Base-by-base conservation (phyloP, 2,113 vertebrate genomes). In the Elachura formosa region DNA sequence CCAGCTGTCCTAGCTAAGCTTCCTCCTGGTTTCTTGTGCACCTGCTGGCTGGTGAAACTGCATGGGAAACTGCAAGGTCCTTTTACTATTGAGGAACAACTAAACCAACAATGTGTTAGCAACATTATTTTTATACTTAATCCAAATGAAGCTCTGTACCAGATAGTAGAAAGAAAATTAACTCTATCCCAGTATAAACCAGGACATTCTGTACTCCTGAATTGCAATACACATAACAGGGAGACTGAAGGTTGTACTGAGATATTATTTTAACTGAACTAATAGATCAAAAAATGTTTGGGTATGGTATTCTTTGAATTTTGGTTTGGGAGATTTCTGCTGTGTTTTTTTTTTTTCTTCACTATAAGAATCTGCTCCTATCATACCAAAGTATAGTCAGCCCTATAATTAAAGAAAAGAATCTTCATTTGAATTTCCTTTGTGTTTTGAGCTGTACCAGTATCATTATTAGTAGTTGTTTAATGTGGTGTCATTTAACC, bases 301-400 rank as follows among this genome's bases (percentile, higher is more conserved):
- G 8, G 22, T 43, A 19, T n/a, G 14, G 8, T 0, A 0, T 14
- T 64, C 28, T 48, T 55, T 25, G 28, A 40, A 49, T 77, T 55
- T 72, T 45, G 17, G 3, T 72, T 63, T 55, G 17, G 11, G 28
- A 18, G 5, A 13, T 24, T 41, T 61, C 69, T 78, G 8, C 4
- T 29, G 10, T 10, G 1, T 0, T 18, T 51, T 46, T 25, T 26
- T 24, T 10, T 14, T n/a, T 38, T 58, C 6, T 4, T 3, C 10
- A 73, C 15, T 3, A 25, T 5, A 51, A 49, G 14, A 34, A 40
- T 29, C 12, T 75, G 4, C 8, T 58, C 10, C 5, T 79, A 12
- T 26, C 6, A 46, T 10, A 69, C 1, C 1, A 21, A 78, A 74
- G 3, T 34, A 41, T 11, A 43, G 5, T 10, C 4, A 82, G 12